Base-by-base conservation (phyloP, 2,113 vertebrate genomes). In the Lagopus leucura region DNA sequence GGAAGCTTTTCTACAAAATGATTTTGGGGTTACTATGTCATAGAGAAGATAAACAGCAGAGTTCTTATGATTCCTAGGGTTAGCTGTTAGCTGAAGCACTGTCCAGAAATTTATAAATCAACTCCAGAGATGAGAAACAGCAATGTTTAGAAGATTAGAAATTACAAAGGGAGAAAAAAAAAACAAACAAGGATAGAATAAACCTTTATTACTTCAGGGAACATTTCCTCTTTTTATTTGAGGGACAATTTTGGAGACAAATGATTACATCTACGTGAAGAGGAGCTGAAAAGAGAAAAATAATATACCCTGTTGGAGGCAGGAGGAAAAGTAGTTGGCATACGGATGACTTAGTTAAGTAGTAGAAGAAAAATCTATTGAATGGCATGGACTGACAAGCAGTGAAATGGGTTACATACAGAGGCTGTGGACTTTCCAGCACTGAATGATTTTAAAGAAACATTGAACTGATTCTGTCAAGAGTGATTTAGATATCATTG, bases 401-500 rank as follows among this genome's bases (percentile, higher is more conserved):
- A 95, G 48, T 55, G 85, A 95, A 96, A 94, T 70, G 63, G 87
- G 94, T 91, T 89, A 86, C 74, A 82, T 64, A 73, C 48, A 89
- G 90, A 89, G 36, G 45, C 88, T 58, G 24, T 58, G 50, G 82
- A 88, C 50, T 38, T 92, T 80, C 92, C 60, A 88, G 42, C 82
- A 60, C 50, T 82, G 93, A 73, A 91, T 58, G 21, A 85, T 96
- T 95, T 95, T 95, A 89, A 95, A 94, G 90, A 92, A 95, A 94
- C 54, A 70, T 7, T 94, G 92, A 95, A 94, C 90, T 63, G 75
- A 95, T 94, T 96, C 93, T 94, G 92, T 92, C 94, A 89, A 88
- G 69, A 91, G 55, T 77, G n/a, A 95, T 94, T 85, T 86, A 92
- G 79, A 43, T 83, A 70, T 32, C 79, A 55, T 28, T 80, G 88